Evolutionary conservation across 2,888 invertebrate species (phyloP).

Genomic region (Linnaemya vulpina): DNA sequence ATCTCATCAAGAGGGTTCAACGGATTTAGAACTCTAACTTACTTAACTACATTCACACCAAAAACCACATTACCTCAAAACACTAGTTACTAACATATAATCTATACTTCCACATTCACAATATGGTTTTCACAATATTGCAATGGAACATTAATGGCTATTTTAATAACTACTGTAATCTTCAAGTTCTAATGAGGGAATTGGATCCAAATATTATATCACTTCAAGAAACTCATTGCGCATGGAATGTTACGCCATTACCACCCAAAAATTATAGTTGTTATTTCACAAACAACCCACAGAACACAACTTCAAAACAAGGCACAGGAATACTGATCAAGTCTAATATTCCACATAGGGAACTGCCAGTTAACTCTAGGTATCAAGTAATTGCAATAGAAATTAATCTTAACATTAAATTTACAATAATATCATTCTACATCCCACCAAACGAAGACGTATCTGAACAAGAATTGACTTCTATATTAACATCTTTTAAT

Average conservation of each 20-base stretch:
- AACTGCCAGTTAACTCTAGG: not conserved
- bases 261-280: too few relatives aligned
- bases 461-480: not conserved
- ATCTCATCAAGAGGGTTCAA: too few relatives aligned
- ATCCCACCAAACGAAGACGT: not conserved
- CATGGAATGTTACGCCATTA: too few relatives aligned
- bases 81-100: not conserved
- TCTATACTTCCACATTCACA: too few relatives aligned
- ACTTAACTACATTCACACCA: too few relatives aligned
- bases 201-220: too few relatives aligned
- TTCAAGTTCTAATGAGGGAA: not conserved
- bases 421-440: not conserved
- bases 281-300: not conserved
- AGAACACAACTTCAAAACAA: not conserved
- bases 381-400: not conserved
- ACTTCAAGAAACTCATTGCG: too few relatives aligned
- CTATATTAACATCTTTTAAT: not conserved
- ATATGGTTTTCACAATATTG: too few relatives aligned
- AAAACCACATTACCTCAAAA: not conserved
- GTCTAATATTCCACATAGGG: not conserved
- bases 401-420: not conserved
- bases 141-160: too few relatives aligned
- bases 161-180: too few relatives aligned
- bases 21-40: too few relatives aligned
- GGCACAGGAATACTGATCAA: not conserved